Evolutionary conservation across 1,140 invertebrate genomes (phyloP), one percentile per base, ranked within the genome.

Genomic region (Heliconius eleuchia): DNA sequence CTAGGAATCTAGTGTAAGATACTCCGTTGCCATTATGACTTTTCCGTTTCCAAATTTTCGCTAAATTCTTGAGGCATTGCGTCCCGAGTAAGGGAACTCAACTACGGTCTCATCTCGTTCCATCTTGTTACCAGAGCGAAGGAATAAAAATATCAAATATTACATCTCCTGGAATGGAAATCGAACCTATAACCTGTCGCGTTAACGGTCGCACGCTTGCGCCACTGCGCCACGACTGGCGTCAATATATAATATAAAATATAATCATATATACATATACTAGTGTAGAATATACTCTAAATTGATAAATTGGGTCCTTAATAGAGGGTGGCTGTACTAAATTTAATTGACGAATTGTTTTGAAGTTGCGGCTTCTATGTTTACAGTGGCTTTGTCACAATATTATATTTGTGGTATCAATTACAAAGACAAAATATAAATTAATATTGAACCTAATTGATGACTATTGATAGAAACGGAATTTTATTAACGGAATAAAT

Each of bases 271-370:
- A 30, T 30, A 66, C 13, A 66, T 66, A 66, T 16, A 23, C 16
- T 46, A 60, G 57, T 27, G 9, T 60, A 27, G 23, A 60, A 23
- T 23, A 27, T 60, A 4, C 8, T 60, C n/a, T 57, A 66, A 66
- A 66, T 66, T 66, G 60, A 66, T 66, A 76, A 74, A 55, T 46
- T 50, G 57, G 50, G 74, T 66, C 60, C 27, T 66, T 30, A 66
- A 39, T 42, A 66, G 23, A 37, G 34, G 9, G 34, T 66, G 75
- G 23, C 75, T 71, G 30, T 71, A 39, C 46, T 71, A 77, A 77
- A 71, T 77, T 77, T 78, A 73, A 78, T 78, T 78, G 71, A 78
- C 70, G 77, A 73, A 78, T 78, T 78, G 77, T 78, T 73, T 70
- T 78, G 52, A 73, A 78, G 77, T 78, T 73, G 71, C 50, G 71